These are phyloP conservation scores for Aphaenogaster floridana DNA, from an alignment of 1,140 invertebrate genomes.

Conservation along the genomic window DNA sequence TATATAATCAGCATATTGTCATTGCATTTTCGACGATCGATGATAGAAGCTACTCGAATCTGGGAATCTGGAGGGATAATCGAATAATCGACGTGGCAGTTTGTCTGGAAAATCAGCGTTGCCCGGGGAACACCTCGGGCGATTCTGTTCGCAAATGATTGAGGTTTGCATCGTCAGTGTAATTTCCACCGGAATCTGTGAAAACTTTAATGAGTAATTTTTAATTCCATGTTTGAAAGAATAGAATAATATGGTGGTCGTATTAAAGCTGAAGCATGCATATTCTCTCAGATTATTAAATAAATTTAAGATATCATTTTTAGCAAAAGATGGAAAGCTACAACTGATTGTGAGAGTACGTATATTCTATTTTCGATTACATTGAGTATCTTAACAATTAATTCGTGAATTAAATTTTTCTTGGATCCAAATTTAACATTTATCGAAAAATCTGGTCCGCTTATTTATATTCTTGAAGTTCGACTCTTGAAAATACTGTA, in stretches of 20 bases:
- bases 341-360: background rate
- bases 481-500: background rate
- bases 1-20: background rate
- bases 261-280: background rate
- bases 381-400: background rate
- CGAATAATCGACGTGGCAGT: constrained; percentile 20
- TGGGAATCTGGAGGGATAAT: constrained; percentile 38
- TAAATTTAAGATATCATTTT: background rate
- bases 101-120: constrained; percentile 51
- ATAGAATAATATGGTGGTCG: background rate
- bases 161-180: constrained; percentile 10
- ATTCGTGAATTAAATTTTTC: background rate
- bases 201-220: background rate
- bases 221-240: constrained; percentile 39
- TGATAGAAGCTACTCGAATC: constrained; percentile 11
- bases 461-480: background rate
- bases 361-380: background rate
- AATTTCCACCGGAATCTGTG: constrained; percentile 9
- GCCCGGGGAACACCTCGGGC: background rate
- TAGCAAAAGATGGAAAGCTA: background rate
- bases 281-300: background rate
- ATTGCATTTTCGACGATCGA: constrained; percentile 25
- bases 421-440: background rate
- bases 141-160: constrained; percentile 24
- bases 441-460: background rate